These are phyloP conservation scores for Dendroctonus valens DNA, from an alignment of 1,140 invertebrate species.

Conservation along the genomic window DNA sequence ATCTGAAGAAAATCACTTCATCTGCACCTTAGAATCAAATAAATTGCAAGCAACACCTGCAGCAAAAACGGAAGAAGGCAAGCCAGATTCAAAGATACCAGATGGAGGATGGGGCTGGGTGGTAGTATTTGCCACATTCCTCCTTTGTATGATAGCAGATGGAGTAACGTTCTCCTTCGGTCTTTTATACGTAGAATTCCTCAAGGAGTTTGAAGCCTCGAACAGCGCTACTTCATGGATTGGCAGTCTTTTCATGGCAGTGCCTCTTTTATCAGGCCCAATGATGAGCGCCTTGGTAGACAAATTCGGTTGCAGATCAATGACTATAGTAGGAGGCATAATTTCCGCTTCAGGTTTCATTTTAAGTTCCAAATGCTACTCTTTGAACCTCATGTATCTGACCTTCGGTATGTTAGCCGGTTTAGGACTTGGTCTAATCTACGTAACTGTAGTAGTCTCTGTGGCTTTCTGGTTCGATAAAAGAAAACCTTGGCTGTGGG, in stretches of 20 bases:
- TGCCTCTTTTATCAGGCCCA: conserved; percentile 83
- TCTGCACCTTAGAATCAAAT: too few relatives aligned
- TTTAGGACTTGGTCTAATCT: conserved; percentile 80
- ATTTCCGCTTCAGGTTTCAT: conserved; percentile 78
- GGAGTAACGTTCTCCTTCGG: conserved; percentile 93
- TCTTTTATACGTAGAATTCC: conserved; percentile 80
- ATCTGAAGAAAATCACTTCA: conserved; percentile 2
- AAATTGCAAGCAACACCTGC: neutral
- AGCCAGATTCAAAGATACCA: conserved; percentile 57
- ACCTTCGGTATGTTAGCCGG: conserved; percentile 86
- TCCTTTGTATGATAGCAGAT: conserved; percentile 89
- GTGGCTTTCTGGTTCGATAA: conserved; percentile 97
- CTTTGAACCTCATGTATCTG: conserved; percentile 75
- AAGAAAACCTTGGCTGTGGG: conserved; percentile 86
- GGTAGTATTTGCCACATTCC: conserved; percentile 78
- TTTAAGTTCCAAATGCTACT: conserved; percentile 69
- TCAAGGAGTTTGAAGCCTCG: conserved; percentile 76
- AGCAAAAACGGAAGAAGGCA: neutral
- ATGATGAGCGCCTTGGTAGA: conserved; percentile 85
- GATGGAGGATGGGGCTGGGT: conserved; percentile 86
- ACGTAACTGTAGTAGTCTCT: conserved; percentile 86
- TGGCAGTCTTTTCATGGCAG: conserved; percentile 83
- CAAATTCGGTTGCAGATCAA: conserved; percentile 80
- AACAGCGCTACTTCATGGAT: conserved; percentile 86
- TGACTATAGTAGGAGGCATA: conserved; percentile 77